Conservation (phyloP, 1,140 invertebrate species). For the Drosophila quadrilineata region DNA sequence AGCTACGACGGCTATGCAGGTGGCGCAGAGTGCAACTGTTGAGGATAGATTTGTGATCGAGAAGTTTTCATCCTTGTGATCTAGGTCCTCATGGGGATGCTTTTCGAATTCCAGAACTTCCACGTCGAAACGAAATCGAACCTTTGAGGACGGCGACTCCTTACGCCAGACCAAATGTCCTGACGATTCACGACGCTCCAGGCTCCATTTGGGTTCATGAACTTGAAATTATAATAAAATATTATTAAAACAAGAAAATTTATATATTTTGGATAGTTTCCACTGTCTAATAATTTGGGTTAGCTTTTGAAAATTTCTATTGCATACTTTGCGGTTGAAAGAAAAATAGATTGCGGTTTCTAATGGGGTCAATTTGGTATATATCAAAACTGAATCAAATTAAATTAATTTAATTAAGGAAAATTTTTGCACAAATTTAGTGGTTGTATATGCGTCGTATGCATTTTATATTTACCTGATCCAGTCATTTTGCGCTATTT, state of each 20-base stretch:
- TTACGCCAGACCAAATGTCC: constrained; percentile 82
- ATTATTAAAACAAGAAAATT: background rate
- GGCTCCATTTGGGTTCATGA: constrained; percentile 82
- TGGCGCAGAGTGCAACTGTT: constrained; percentile 72
- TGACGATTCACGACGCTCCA: constrained; percentile 81
- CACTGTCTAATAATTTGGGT: background rate
- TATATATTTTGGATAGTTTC: background rate
- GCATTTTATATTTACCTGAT: constrained; percentile 56
- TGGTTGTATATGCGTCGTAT: no score
- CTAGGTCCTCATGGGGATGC: constrained; percentile 73
- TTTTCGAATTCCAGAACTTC: constrained; percentile 82
- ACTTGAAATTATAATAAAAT: constrained; percentile 33
- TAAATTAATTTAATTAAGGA: no score
- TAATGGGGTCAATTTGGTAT: no score
- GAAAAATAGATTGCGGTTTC: background rate
- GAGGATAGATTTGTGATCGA: constrained; percentile 61
- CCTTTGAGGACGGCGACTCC: constrained; percentile 82
- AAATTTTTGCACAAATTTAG: no score
- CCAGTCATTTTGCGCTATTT: constrained; percentile 56
- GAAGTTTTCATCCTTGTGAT: constrained; percentile 57
- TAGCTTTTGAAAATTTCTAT: background rate
- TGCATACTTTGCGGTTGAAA: background rate
- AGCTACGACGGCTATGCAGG: constrained; percentile 82
- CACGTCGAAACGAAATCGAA: constrained; percentile 82
- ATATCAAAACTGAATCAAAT: no score